Conservation (phyloP, 1,140 invertebrate genomes). For the Zaprionus nigranus region DNA sequence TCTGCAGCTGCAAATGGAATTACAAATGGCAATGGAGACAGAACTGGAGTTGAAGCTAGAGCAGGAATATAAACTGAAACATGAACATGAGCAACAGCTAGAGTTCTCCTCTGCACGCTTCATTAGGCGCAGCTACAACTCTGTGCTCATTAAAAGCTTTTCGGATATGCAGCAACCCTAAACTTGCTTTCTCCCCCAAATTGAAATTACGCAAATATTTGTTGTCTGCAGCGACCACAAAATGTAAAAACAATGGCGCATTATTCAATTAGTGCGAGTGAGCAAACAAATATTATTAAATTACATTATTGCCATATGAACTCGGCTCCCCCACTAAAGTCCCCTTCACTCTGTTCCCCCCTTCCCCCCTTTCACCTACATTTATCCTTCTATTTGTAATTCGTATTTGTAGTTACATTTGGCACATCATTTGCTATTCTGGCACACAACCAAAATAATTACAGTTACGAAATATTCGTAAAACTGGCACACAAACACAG, state of each 20-base stretch:
- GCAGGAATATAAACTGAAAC: not conserved
- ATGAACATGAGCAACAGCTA: not conserved
- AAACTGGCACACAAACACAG: conserved; percentile 23
- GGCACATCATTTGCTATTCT: conserved; percentile 27
- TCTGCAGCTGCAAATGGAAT: not conserved
- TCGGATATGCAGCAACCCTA: not conserved
- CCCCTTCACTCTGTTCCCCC: not conserved
- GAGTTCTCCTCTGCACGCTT: conserved; percentile 34
- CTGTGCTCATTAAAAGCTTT: not conserved
- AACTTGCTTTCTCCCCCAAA: conserved; percentile 1
- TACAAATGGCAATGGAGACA: not conserved
- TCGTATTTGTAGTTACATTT: conserved; percentile 14
- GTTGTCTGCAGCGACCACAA: conserved; percentile 39
- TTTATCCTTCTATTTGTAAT: not conserved
- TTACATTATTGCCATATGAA: conserved; percentile 10
- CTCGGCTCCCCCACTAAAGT: not conserved
- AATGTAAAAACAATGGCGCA: conserved; percentile 73
- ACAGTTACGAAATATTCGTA: conserved; percentile 37
- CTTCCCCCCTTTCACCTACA: not conserved
- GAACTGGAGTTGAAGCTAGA: not conserved
- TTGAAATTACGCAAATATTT: conserved; percentile 53
- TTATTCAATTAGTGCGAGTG: conserved; percentile 52
- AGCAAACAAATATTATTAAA: conserved; percentile 41
- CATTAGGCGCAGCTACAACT: conserved; percentile 35
- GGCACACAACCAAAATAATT: conserved; percentile 53